Base-by-base conservation (phyloP, 1,140 invertebrate species). In the Drosophila mojavensis region DNA sequence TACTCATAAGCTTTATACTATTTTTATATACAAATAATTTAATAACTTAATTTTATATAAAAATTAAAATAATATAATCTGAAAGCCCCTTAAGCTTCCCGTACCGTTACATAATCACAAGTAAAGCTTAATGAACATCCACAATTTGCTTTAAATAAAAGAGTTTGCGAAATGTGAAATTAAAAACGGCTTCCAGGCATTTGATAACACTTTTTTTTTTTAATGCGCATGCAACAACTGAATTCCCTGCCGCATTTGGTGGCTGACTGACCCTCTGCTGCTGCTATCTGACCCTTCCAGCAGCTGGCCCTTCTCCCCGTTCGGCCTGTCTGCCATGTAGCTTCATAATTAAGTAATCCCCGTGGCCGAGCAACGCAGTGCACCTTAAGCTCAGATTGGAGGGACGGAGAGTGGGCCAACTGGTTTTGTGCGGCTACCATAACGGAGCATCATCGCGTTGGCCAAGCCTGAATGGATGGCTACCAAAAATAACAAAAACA, bases 331-430 rank as follows among this genome's bases (percentile, higher is more conserved):
- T 67, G 71, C 50, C 75, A 33, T 74, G 72, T 62, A 61, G 62
- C 62, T 83, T 83, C 84, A 89, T 88, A 86, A 86, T 86, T 86
- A 88, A 86, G 83, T 86, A 86, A 86, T 89, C 83, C 80, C 82
- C 83, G 53, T 26, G 28, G 71, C 63, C 63, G 50, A 64, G 74
- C 81, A 75, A 79, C 66, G 75, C 82, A 62, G 55, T 63, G 86
- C 83, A 83, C 79, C 77, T 86, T 88, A 88, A 86, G 79, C 83
- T 71, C 53, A 50, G 71, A 67, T 73, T 45, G 75, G 66, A 45
- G 47, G 53, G 17, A 61, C 59, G 26, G 15, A 47, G 66, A 73
- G 64, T 83, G 83, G 79, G 76, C 60, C 66, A 78, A 83, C 83
- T 83, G 83, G 83, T 86, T 86, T 78, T 60, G 4, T 28, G 24